phyloP scores from a whole-genome alignment of 2,113 vertebrate species.

The Peucedramus taeniatus region DNA sequence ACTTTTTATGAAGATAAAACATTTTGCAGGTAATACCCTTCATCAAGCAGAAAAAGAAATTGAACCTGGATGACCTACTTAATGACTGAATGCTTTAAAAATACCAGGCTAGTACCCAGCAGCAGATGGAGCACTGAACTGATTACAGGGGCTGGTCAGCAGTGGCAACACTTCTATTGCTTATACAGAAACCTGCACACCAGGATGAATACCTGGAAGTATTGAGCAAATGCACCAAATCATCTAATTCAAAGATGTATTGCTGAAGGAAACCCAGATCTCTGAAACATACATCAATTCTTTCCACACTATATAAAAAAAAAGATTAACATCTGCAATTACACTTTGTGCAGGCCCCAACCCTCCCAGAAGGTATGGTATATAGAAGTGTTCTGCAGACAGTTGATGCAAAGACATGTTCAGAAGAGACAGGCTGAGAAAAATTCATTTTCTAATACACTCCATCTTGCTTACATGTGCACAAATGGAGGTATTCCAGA shows the following conservation, averaged over 20 bases:
- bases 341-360: background rate
- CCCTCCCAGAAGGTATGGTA: background rate
- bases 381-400: background rate
- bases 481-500: background rate
- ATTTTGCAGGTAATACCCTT: background rate
- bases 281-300: background rate
- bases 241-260: background rate
- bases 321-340: background rate
- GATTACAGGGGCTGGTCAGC: background rate
- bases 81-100: background rate
- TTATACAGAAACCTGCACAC: background rate
- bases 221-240: background rate
- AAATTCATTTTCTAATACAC: background rate
- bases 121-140: background rate
- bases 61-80: background rate
- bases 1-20: background rate
- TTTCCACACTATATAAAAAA: background rate
- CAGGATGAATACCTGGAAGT: background rate
- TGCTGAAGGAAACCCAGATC: background rate
- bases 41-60: background rate
- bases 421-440: background rate
- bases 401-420: background rate
- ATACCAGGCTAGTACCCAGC: background rate
- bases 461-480: background rate
- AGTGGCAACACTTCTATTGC: background rate